These are phyloP conservation scores for Trichacis sp. DNA, from an alignment of 2,888 invertebrate genomes.

Conservation along the genomic window DNA sequence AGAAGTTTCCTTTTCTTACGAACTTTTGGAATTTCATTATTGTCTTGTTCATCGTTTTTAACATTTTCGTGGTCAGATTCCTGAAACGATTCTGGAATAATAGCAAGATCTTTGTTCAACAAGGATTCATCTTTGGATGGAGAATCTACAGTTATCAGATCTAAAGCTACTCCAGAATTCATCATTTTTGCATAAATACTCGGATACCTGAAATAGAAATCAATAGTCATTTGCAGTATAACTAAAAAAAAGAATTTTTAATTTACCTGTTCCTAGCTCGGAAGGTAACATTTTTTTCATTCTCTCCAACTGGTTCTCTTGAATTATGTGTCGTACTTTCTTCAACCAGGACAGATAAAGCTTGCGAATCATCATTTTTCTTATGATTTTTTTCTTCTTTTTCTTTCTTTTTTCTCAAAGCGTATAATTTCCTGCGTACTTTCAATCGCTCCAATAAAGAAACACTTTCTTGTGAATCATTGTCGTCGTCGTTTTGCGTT, in stretches of 20 bases:
- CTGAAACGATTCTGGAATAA: conserved; percentile 43
- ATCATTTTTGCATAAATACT: conserved; percentile 25
- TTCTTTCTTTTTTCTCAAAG: conserved; percentile 2
- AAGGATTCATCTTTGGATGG: conserved; percentile 26
- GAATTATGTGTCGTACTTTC: background rate
- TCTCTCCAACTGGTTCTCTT: background rate
- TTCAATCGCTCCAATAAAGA: background rate
- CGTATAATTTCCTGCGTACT: background rate
- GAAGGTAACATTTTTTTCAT: conserved; percentile 7
- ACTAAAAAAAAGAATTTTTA: conserved; percentile 24
- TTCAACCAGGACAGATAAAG: background rate
- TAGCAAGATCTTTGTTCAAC: conserved; percentile 14
- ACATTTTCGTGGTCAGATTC: conserved; percentile 27
- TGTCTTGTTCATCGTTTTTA: conserved; percentile 13
- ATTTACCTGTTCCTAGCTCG: conserved; percentile 17
- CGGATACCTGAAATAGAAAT: conserved; percentile 31
- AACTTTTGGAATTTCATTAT: background rate
- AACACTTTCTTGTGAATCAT: conserved; percentile 7
- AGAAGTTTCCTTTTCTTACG: conserved; percentile 50
- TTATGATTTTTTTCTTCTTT: conserved; percentile 2
- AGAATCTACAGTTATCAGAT: conserved; percentile 41
- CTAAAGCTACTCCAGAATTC: conserved; percentile 16
- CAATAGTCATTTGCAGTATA: too few species aligned
- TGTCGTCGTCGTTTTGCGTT: background rate
- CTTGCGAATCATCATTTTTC: background rate